Percentiles rank a stretch among this genome's conserved stretches.
These are phyloP conservation scores for Cecidostiba fungosa DNA, from an alignment of 2,888 invertebrate genomes.

Conservation along the genomic window DNA sequence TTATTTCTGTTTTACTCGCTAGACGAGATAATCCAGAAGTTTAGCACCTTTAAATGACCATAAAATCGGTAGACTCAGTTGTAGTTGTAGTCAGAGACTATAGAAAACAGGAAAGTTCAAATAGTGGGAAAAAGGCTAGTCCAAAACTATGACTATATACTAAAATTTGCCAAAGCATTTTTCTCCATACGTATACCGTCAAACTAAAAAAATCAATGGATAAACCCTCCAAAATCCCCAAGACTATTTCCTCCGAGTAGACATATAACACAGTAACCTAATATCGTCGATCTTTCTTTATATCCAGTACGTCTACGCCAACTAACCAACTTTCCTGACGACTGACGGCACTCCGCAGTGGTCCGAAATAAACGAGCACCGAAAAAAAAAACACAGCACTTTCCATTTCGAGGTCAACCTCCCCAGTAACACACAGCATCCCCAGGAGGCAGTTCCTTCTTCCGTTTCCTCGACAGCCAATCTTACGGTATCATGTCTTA, in stretches of 20 bases:
- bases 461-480: not conserved
- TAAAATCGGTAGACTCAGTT: too few relatives aligned
- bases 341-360: too few relatives aligned
- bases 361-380: not conserved
- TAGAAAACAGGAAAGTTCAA: too few relatives aligned
- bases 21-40: not conserved
- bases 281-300: conserved; percentile 10
- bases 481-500: not conserved
- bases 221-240: not conserved
- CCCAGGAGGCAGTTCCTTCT: conserved; percentile 1
- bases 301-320: not conserved
- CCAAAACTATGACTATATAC: too few relatives aligned
- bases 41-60: too few relatives aligned
- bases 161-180: too few relatives aligned
- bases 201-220: not conserved
- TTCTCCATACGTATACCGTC: too few relatives aligned
- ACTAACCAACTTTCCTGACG: not conserved
- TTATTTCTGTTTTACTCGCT: not conserved
- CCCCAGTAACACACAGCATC: not conserved
- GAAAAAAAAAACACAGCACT: not conserved
- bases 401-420: not conserved
- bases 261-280: too few relatives aligned
- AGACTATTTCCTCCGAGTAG: not conserved
- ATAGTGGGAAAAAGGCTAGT: too few relatives aligned
- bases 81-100: too few relatives aligned